Evolutionary conservation across 2,888 invertebrate genomes (phyloP), one percentile per base, ranked within the genome.

Genomic region (Mystacides longicornis): DNA sequence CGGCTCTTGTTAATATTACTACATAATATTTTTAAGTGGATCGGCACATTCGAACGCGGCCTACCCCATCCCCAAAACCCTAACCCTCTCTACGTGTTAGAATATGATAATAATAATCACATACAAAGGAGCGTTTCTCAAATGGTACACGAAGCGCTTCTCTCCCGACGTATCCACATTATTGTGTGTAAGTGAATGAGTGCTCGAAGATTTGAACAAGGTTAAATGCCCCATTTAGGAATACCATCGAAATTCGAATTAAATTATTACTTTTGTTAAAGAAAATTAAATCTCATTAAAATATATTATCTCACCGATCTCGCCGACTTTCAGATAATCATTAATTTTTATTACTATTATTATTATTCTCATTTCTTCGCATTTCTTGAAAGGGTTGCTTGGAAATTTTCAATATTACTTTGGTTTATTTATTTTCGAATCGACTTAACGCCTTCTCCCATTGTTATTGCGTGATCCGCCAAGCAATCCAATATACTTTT

Each of bases 21-120:
- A 49, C 19, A 54, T 49, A 60, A 60, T 60, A 60, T 57, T 57
- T 59, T 54, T 52, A 52, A 59, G 55, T 54, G 58, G 52, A 46
- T 48, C 48, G 33, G 48, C 47, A 19, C 47, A 47, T 31, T 52
- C 14, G 37, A 37, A 37, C 16, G 11, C 11, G 3, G 16, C 14
- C 3, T 14, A 4, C 37, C 16, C 14, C 37, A 37, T 37, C 37
- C 14, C 37, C 37, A 14, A 37, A n/a, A 37, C 37, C 37, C n/a
- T n/a, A n/a, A n/a, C n/a, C n/a, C n/a, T n/a, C n/a, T n/a, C n/a
- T n/a, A 37, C 16, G 37, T 37, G 37, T 37, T 27, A 37, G 37
- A 16, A 37, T 37, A 37, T 37, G 16, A 37, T 37, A 37, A 37
- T 37, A 7, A 37, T 37, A n/a, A 37, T 37, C 14, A 37, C 16